These are phyloP conservation scores for Hydrocynus forskahlii DNA, from an alignment of 2,797 vertebrate species.

Conservation along the genomic window DNA sequence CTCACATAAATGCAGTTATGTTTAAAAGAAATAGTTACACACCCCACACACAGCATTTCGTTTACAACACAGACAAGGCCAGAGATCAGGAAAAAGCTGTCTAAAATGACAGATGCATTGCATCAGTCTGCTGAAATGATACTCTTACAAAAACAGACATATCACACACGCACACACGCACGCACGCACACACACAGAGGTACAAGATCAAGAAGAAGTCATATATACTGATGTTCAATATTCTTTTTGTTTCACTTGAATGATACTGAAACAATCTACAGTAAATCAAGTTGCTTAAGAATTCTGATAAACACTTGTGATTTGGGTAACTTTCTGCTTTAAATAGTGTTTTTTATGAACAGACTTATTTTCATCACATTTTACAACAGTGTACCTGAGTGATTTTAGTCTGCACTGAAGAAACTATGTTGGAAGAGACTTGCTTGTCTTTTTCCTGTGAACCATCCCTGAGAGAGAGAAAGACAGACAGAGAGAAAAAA, in stretches of 20 bases:
- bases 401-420: slow-evolving; percentile 97
- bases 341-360: not conserved
- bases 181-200: not conserved
- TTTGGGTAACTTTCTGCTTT: not conserved
- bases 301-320: not conserved
- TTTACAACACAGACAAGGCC: slow-evolving; percentile 10
- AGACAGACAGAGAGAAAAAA: not conserved
- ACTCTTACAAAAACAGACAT: slow-evolving; percentile 1
- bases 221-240: not conserved
- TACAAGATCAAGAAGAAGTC: slow-evolving; percentile 35
- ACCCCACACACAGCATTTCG: not conserved
- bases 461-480: slow-evolving; percentile 77
- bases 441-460: slow-evolving; percentile 96
- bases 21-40: not conserved
- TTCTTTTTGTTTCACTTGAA: not conserved
- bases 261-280: not conserved
- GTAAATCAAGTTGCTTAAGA: not conserved
- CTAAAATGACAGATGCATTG: slow-evolving; percentile 42
- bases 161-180: slow-evolving; percentile 11
- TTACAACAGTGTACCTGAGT: slow-evolving; percentile 86
- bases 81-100: slow-evolving; percentile 44
- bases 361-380: not conserved
- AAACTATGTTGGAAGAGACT: slow-evolving; percentile 92
- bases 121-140: slow-evolving; percentile 33
- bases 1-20: not conserved